Conservation (phyloP, 2,797 vertebrate species). For the Helostoma temminkii region DNA sequence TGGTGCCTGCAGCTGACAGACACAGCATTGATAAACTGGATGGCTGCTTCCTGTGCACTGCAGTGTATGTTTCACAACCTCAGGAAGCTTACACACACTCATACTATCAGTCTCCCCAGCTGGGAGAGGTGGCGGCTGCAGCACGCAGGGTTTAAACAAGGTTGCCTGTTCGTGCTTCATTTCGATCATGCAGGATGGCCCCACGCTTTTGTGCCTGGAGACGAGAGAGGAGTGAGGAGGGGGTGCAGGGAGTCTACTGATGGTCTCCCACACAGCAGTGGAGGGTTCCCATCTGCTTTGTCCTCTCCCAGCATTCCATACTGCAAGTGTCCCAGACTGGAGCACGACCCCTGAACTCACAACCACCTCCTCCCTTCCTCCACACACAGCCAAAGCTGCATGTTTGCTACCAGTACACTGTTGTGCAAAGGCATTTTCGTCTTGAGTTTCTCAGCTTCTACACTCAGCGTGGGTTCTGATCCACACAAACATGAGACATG, state of each 20-base stretch:
- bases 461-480: conserved; percentile 2
- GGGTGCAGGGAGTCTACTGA: conserved; percentile 55
- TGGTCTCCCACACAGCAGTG: conserved; percentile 69
- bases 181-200: conserved; percentile 75
- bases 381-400: too few species aligned
- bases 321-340: conserved; percentile 79
- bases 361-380: conserved; percentile 44
- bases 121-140: conserved; percentile 51
- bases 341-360: conserved; percentile 71
- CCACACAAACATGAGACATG: conserved; percentile 1
- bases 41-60: conserved; percentile 76
- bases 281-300: conserved; percentile 84
- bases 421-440: conserved; percentile 36
- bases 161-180: conserved; percentile 72
- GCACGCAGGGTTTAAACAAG: conserved; percentile 71
- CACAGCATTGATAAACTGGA: conserved; percentile 68
- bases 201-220: conserved; percentile 75
- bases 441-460: conserved; percentile 5
- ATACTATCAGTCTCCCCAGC: conserved; percentile 61
- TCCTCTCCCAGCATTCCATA: conserved; percentile 80
- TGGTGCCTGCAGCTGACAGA: conserved; percentile 73
- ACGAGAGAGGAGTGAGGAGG: conserved; percentile 10
- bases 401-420: conserved; percentile 32
- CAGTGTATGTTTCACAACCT: conserved; percentile 72
- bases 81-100: conserved; percentile 69